phyloP scores from a whole-genome alignment of 35 echinoderm and acorn worm species.

The Chiridota heheva region DNA sequence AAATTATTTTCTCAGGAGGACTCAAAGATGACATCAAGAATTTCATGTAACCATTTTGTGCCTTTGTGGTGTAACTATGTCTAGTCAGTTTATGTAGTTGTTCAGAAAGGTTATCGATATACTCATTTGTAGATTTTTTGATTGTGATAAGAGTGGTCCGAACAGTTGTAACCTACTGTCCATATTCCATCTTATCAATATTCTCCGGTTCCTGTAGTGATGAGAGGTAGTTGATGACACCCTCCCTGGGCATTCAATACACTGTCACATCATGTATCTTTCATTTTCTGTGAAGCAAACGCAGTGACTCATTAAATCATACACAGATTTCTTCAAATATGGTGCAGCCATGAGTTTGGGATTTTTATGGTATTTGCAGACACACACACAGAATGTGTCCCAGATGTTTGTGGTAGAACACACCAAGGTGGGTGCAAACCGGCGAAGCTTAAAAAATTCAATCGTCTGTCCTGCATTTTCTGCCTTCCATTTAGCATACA shows the following conservation, averaged over 20 bases:
- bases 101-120: not conserved
- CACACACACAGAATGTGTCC: constrained; percentile 1
- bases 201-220: too few relatives aligned
- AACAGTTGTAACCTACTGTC: not conserved
- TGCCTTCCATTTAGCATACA: constrained; percentile 4
- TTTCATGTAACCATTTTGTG: too few relatives aligned
- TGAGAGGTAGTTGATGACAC: too few relatives aligned
- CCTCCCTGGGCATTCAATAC: too few relatives aligned
- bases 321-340: not conserved
- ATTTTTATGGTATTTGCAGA: constrained; percentile 19
- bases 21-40: too few relatives aligned
- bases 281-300: not conserved
- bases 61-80: constrained; percentile 1
- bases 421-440: constrained; percentile 10
- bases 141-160: not conserved
- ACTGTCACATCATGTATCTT: constrained; percentile 6
- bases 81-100: not conserved
- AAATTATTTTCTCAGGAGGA: not conserved
- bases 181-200: too few relatives aligned
- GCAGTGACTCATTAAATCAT: constrained; percentile 13
- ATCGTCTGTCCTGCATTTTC: not conserved
- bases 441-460: not conserved
- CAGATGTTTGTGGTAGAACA: not conserved
- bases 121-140: not conserved
- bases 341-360: not conserved